Base-by-base conservation (phyloP, 2,113 vertebrate genomes). In the Amia ocellicauda region DNA sequence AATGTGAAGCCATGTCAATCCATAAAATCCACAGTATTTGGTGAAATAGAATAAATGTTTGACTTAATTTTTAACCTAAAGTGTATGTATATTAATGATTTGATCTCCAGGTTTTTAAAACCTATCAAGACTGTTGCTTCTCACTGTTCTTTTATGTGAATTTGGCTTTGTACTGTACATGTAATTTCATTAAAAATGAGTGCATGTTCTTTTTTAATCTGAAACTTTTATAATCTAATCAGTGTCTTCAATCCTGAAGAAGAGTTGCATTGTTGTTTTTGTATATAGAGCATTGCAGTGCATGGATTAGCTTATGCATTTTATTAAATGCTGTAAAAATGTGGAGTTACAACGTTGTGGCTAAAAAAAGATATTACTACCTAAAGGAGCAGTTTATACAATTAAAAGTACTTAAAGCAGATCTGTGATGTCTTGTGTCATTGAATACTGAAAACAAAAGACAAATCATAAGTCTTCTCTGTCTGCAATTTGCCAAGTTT, bases 291-390 rank as follows among this genome's bases (percentile, higher is more conserved):
- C 90, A 90, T 88, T 82, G 89, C 90, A 83, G 84, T 95, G 96
- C 94, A 97, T 96, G 95, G 74, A 78, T 80, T 91, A 88, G 91
- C 88, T 91, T 90, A 86, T 91, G 91, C 90, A 93, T 94, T 93
- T 93, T 90, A 93, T 92, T 84, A 93, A 95, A 94, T 94, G 90
- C 91, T 88, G 74, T 92, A 85, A 86, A 85, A 80, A 85, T 82
- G 84, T 93, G 84, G 78, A 85, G 73, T 92, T 84, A 85, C 78
- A 83, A 85, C 88, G 84, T 94, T 88, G 92, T 94, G 80, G 89
- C 90, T 93, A 91, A 87, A 78, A n/a, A n/a, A 77, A 72, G 80
- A 83, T 87, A 75, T 74, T 87, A 79, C 82, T 86, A 80, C 86
- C 80, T 80, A 75, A 59, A 75, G 70, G 77, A 91, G 81, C 74